Evolutionary conservation across 2,888 invertebrate genomes (phyloP), one percentile per base, ranked within the genome.

Genomic region (Dexiosoma caninum): DNA sequence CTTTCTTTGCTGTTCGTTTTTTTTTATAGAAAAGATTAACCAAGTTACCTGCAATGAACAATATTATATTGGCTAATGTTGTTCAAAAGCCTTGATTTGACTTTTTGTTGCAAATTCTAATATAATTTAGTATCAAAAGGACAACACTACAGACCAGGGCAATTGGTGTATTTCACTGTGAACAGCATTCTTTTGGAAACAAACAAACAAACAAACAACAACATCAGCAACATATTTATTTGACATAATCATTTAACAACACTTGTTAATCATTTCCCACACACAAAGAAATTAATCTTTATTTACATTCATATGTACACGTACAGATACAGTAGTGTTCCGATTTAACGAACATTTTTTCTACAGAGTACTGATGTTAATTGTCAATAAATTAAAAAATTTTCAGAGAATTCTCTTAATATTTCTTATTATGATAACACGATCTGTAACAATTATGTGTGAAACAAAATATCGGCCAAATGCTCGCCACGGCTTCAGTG

Each of bases 221-320:
- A 30, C 21, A 35, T 40, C 21, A n/a, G 10, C 30, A 37, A 53
- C 53, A 71, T 46, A 60, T 72, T 72, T 78, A 78, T 72, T 67
- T 69, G 79, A 70, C 53, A 75, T 46, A 75, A 76, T 76, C 60
- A 66, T 46, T 55, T 69, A 69, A 57, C 69, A 69, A 32, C 49
- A 57, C 57, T 74, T 55, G 59, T 70, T 77, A 70, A 70, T 77
- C 70, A 70, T 55, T 69, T 55, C 27, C n/a, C n/a, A 32, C 14
- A 57, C 8, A 60, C 12, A 49, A 37, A n/a, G 19, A 67, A 35
- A 57, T 27, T 5, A 27, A 27, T 27, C 3, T 27, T 27, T 27
- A 27, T 27, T 5, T 27, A 27, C 6, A 3, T 37, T n/a, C n/a
- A 8, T 35, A 35, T 9, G 10, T 19, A n/a, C n/a, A n/a, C n/a